Base-by-base conservation (phyloP, 2,113 vertebrate genomes). In the Calonectris borealis region DNA sequence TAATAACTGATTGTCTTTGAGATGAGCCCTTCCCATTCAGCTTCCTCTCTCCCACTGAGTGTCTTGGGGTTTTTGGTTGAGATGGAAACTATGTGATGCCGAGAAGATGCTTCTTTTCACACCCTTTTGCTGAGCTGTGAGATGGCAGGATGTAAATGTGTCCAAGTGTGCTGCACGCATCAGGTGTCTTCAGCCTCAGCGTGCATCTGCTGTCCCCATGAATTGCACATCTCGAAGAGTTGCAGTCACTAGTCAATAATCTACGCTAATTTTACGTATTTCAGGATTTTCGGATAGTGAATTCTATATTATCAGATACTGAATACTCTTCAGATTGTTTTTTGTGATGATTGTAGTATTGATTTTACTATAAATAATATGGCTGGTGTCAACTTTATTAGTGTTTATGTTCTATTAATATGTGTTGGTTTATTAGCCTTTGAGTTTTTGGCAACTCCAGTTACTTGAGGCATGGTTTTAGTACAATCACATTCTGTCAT, bases 401-500 rank as follows among this genome's bases (percentile, higher is more conserved):
- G 69, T 91, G 84, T 96, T 96, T 73, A 55, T 96, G 71, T 88
- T 96, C 93, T 77, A n/a, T 19, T 73, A 83, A 79, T 80, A 65
- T 83, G 27, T 70, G 61, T 38, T 94, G 85, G 81, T 93, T 94
- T 96, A 89, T 96, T 83, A 89, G 88, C 80, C 93, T 97, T 81
- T 57, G 88, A 91, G 72, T 18, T 86, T 88, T 71, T 92, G 94
- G 86, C 90, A 94, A 84, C 49, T 94, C 70, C 42, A 40, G 34
- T 95, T 94, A 82, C 88, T 93, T 83, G 66, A 81, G 94, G 89
- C 95, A 93, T 71, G 91, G 90, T 5, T 94, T 96, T 86, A 95
- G 79, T 88, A 58, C 93, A 90, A 96, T 96, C 76, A 77, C 95
- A 92, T 97, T 98, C 97, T 98, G 96, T 96, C 95, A 92, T 90